These are phyloP conservation scores for Stenurella melanura DNA, from an alignment of 2,888 invertebrate genomes.

Conservation along the genomic window DNA sequence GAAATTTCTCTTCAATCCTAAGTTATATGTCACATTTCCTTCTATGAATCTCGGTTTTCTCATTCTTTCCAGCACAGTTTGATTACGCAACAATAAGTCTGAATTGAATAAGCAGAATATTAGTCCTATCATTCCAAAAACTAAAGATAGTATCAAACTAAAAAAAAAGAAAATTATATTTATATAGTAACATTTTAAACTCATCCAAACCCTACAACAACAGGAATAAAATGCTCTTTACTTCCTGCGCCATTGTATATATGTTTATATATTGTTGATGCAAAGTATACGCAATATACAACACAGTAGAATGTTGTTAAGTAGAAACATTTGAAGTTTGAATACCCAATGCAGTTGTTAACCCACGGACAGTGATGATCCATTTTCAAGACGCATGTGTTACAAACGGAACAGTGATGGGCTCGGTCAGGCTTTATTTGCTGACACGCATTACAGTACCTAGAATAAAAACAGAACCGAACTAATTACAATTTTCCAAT, in stretches of 20 bases:
- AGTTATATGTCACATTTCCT: constrained; percentile 58
- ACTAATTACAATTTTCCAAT: not conserved
- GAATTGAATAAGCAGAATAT: constrained; percentile 58
- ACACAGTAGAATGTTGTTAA: constrained; percentile 59
- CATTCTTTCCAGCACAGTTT: constrained; percentile 62
- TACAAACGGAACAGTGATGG: constrained; percentile 65
- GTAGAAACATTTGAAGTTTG: constrained; percentile 64
- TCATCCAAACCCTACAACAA: constrained; percentile 25
- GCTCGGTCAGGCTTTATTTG: constrained; percentile 66
- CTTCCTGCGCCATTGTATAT: not conserved
- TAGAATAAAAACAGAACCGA: constrained; percentile 43
- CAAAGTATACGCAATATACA: constrained; percentile 51
- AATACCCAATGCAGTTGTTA: constrained; percentile 64
- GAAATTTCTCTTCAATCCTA: constrained; percentile 60
- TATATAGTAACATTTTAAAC: constrained; percentile 40
- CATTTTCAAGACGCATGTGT: constrained; percentile 65
- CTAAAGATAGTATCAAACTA: constrained; percentile 48
- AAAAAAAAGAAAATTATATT: constrained; percentile 27
- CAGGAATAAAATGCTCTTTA: constrained; percentile 10
- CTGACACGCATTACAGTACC: constrained; percentile 63
- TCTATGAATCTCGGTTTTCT: constrained; percentile 52
- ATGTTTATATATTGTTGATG: constrained; percentile 35
- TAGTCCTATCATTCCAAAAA: constrained; percentile 48
- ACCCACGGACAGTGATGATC: constrained; percentile 69
- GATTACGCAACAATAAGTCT: constrained; percentile 54